Evolutionary conservation across 2,797 vertebrate genomes (phyloP).

Genomic region (Falco concolor): DNA sequence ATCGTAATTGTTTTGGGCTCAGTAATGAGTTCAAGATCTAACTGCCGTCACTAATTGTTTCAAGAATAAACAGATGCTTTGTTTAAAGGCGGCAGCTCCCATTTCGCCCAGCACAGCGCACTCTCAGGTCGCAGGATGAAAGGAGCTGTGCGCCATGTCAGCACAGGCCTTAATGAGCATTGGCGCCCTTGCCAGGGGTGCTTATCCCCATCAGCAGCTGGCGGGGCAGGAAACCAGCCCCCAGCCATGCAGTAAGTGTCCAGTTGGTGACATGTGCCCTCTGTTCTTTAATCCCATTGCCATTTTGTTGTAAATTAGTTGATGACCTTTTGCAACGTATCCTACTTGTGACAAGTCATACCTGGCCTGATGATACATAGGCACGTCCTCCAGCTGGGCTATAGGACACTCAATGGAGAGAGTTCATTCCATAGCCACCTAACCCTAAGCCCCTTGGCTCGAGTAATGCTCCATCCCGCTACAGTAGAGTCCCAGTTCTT

Average conservation of each 20-base stretch:
- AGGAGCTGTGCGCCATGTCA: not conserved
- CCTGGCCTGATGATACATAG: not conserved
- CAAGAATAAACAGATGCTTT: conserved; percentile 52
- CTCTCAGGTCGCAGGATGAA: not conserved
- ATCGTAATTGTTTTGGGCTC: conserved; percentile 22
- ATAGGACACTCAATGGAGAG: rapidly evolving
- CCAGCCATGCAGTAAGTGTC: not conserved
- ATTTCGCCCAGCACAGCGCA: not conserved
- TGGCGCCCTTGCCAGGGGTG: not conserved
- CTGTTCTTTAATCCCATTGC: not conserved
- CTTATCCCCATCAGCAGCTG: not conserved
- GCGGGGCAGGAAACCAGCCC: not conserved
- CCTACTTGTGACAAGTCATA: not conserved
- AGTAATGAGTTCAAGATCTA: conserved; percentile 52
- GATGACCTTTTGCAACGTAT: not conserved
- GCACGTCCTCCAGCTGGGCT: not conserved
- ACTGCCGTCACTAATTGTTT: conserved; percentile 40
- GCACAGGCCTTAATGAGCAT: not conserved
- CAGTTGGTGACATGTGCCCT: rapidly evolving
- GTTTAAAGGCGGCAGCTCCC: conserved; percentile 3
- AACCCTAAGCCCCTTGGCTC: not conserved
- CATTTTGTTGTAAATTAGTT: not conserved
- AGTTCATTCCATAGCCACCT: not conserved
- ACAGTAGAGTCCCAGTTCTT: not conserved
- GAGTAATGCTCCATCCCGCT: not conserved